A percentile compares a stretch with the other conserved stretches of the same genome.
phyloP scores from a whole-genome alignment of 2,113 vertebrate genomes.

The Pungitius pungitius region DNA sequence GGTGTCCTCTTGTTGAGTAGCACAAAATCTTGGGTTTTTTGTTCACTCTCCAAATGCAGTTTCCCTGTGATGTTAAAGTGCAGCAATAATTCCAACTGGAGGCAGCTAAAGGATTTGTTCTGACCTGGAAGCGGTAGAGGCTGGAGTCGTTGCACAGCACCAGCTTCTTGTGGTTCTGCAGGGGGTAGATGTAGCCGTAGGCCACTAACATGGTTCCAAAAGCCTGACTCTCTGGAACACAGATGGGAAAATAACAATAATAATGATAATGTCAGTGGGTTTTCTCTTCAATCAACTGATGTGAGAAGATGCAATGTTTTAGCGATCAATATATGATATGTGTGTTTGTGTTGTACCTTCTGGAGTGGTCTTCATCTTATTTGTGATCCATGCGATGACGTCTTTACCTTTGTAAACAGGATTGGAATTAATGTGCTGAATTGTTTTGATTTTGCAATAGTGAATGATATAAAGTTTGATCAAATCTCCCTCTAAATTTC shows the following conservation, averaged over 20 bases:
- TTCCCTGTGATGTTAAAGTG: not conserved
- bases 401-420: conserved; percentile 71
- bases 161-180: conserved; percentile 93
- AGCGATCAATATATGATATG: not conserved
- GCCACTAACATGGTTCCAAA: conserved; percentile 90
- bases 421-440: not conserved
- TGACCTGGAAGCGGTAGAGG: conserved; percentile 95
- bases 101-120: not conserved
- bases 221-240: conserved; percentile 84
- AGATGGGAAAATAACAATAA: not conserved
- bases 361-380: conserved; percentile 68
- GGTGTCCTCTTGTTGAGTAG: not conserved
- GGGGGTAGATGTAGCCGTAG: conserved; percentile 92
- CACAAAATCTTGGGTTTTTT: too few species aligned
- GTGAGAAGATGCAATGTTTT: not conserved
- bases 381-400: conserved; percentile 75
- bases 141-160: conserved; percentile 83
- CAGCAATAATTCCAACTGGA: not conserved
- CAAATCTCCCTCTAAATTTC: not conserved
- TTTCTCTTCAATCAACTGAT: not conserved
- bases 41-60: not conserved
- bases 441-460: not conserved
- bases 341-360: conserved; percentile 65
- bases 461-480: not conserved
- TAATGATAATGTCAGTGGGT: not conserved